These are phyloP conservation scores for Zaprionus nigranus DNA, from an alignment of 1,140 invertebrate species.

Conservation along the genomic window DNA sequence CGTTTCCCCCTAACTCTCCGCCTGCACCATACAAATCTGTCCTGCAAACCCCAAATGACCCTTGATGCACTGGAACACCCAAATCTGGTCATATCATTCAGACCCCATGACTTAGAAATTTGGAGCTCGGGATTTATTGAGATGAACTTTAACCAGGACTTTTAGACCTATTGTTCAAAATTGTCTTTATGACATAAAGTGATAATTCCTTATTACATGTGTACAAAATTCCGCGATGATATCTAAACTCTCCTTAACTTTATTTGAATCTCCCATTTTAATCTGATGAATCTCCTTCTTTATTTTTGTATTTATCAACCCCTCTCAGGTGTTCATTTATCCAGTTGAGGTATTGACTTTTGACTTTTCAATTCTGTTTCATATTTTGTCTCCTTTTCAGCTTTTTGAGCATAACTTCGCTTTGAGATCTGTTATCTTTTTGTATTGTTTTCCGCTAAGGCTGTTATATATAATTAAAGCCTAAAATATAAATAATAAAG, in stretches of 20 bases:
- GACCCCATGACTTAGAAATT: slow-evolving; percentile 32
- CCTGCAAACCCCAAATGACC: neutral
- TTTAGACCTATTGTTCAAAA: neutral
- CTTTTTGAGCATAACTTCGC: no score
- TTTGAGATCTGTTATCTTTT: no score
- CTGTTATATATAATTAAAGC: no score
- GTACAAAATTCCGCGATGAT: neutral
- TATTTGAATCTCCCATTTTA: neutral
- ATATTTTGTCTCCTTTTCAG: no score
- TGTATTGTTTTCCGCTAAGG: neutral
- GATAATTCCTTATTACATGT: neutral
- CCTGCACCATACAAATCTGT: slow-evolving; percentile 28
- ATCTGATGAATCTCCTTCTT: no score
- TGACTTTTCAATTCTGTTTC: no score
- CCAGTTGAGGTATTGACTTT: no score
- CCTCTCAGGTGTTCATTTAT: no score
- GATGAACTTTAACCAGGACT: slow-evolving; percentile 32
- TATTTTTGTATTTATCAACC: no score
- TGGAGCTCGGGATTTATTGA: slow-evolving; percentile 60
- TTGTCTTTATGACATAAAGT: neutral
- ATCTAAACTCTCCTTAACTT: neutral
- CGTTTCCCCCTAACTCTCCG: slow-evolving; percentile 33
- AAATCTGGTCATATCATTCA: slow-evolving; percentile 46
- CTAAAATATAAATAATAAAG: no score
- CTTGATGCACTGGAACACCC: slow-evolving; percentile 20